A percentile compares a stretch with the other conserved stretches of the same genome.
phyloP scores from a whole-genome alignment of 2,888 invertebrate species.

The Ochropleura leucogaster region DNA sequence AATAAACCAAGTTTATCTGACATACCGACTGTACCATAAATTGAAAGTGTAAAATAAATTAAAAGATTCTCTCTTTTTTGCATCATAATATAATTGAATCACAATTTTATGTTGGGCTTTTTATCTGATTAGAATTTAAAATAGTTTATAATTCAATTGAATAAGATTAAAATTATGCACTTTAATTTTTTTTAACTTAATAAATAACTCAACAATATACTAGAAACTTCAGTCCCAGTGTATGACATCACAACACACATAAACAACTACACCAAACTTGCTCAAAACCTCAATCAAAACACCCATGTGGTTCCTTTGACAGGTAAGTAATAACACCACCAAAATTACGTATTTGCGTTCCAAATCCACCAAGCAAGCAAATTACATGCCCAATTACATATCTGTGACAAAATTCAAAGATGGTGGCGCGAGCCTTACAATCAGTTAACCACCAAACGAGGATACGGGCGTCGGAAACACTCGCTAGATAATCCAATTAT shows the following conservation, averaged over 20 bases:
- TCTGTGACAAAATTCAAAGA: slow-evolving; percentile 64
- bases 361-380: slow-evolving; percentile 48
- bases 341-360: slow-evolving; percentile 35
- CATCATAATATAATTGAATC: no score
- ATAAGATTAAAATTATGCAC: no score
- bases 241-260: background rate
- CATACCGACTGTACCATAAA: no score
- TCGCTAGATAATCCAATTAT: slow-evolving; percentile 80
- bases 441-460: slow-evolving; percentile 72
- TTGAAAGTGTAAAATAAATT: no score
- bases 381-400: slow-evolving; percentile 66
- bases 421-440: slow-evolving; percentile 59
- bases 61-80: no score
- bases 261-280: background rate
- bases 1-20: no score
- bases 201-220: background rate
- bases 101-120: no score
- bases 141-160: no score
- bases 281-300: background rate
- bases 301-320: slow-evolving; percentile 8
- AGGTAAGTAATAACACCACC: slow-evolving; percentile 37
- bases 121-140: no score
- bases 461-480: slow-evolving; percentile 72
- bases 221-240: background rate
- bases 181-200: background rate